Evolutionary conservation across 2,888 invertebrate species (phyloP), one percentile per base, ranked within the genome.

Genomic region (Chymomyza procnemis): DNA sequence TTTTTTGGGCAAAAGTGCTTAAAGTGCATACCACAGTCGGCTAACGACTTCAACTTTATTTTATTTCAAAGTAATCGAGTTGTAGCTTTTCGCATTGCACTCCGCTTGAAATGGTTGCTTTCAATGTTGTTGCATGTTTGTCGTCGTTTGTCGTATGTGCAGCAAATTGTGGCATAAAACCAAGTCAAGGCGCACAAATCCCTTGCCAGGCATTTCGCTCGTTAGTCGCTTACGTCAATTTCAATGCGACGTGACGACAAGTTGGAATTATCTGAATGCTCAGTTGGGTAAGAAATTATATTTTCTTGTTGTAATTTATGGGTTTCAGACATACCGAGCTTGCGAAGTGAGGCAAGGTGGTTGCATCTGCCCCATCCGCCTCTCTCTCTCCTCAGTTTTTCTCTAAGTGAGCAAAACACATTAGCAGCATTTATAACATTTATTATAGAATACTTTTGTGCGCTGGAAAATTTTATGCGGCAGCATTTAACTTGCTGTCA

Each of bases 401-500:
- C 50, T 50, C 18, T 5, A 19, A 50, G 50, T 50, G 22, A 66
- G 59, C 56, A 60, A 59, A 47, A 46, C 48, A 57, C 59, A 72
- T 72, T 71, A 60, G 64, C 62, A 26, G 52, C 50, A 41, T 63
- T 57, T n/a, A 48, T 14, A 26, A 55, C 50, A 41, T 63, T 57
- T n/a, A 48, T 14, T 59, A 21, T 64, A 58, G 41, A 56, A 66
- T 52, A 68, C 55, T 61, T 66, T 65, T 48, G 8, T 47, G 64
- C 18, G 46, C 54, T 50, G 21, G 48, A 48, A 64, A 60, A 41
- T 71, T 65, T 5, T 41, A 34, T 34, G 65, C 67, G 58, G 52
- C 64, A 41, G 56, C 68, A 64, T 72, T 72, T 64, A 64, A 57
- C 50, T 66, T 67, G 55, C 52, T 67, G 54, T 55, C 18, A 74